These are phyloP conservation scores for Craniophora ligustri DNA, from an alignment of 2,888 invertebrate genomes.

Conservation along the genomic window DNA sequence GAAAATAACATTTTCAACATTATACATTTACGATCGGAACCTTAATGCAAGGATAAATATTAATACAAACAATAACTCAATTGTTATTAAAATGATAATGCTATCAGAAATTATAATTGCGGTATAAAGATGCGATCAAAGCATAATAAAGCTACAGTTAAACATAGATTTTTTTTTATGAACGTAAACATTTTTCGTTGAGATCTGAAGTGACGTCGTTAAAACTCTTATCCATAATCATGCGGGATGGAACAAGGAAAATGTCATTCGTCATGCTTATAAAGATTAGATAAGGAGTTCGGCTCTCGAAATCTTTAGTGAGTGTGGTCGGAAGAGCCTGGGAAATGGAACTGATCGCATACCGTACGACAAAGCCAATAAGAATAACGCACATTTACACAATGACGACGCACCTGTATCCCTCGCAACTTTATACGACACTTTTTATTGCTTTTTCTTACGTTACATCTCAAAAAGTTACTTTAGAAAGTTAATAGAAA, in stretches of 20 bases:
- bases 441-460: background rate
- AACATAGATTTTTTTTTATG: constrained; percentile 56
- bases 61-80: constrained; percentile 2
- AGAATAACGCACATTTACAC: constrained; percentile 34
- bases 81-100: constrained; percentile 21
- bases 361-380: constrained; percentile 24
- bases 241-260: constrained; percentile 53
- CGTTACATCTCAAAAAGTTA: constrained; percentile 1
- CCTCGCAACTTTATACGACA: constrained; percentile 5
- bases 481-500: background rate
- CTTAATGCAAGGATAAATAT: background rate
- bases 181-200: constrained; percentile 53
- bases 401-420: constrained; percentile 34
- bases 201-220: constrained; percentile 51
- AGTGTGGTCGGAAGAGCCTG: constrained; percentile 29
- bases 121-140: no score
- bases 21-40: background rate
- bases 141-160: constrained; percentile 41
- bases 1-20: background rate
- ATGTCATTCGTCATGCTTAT: constrained; percentile 55
- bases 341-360: constrained; percentile 30
- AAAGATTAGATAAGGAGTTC: constrained; percentile 48
- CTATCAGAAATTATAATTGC: constrained; percentile 30
- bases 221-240: constrained; percentile 56
- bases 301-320: constrained; percentile 38